Base-by-base conservation (phyloP, 2,888 invertebrate species). In the Drosophila mimetica region DNA sequence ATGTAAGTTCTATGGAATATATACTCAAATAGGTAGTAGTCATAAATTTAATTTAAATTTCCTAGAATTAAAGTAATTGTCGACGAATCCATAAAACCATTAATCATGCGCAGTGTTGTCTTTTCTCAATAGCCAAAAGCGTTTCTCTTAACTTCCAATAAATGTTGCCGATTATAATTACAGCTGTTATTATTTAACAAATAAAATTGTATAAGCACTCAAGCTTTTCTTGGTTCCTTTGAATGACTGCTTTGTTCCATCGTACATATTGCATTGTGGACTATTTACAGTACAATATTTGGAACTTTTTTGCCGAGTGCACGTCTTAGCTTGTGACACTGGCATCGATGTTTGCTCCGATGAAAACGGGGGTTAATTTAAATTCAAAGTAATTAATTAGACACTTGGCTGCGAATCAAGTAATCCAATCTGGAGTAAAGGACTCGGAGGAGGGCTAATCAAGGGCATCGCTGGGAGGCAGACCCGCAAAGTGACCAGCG, bases 321-420 rank as follows among this genome's bases (percentile, higher is more conserved):
- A 22, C 7, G n/a, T 22, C 39, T 9, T 16, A 37, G 25, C 37
- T 39, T 30, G 16, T n/a, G 18, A 44, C 37, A 28, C 64, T 50
- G 39, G 47, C 67, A 36, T 52, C 53, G 67, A 58, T 61, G 64
- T 60, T 32, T 71, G 67, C 53, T 71, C 71, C 73, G 71, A 74
- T 74, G 74, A 76, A 80, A 79, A 71, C 60, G 69, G 64, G 61
- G 70, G 79, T 88, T 89, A 76, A 85, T 88, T 88, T 83, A 83
- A 86, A 89, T 85, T 80, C 87, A 86, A 84, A 85, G 85, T 88
- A 89, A 89, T 89, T 89, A 89, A 89, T 89, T 89, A 88, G 81
- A 75, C 75, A 77, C 75, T 79, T 73, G 71, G 66, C 47, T 71
- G 53, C 69, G 53, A 51, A 64, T 64, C 64, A 51, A 59, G 71